Percentiles rank a stretch among this genome's conserved stretches.
phyloP scores from a whole-genome alignment of 2,888 invertebrate species.

The Strigamia crassipes region DNA sequence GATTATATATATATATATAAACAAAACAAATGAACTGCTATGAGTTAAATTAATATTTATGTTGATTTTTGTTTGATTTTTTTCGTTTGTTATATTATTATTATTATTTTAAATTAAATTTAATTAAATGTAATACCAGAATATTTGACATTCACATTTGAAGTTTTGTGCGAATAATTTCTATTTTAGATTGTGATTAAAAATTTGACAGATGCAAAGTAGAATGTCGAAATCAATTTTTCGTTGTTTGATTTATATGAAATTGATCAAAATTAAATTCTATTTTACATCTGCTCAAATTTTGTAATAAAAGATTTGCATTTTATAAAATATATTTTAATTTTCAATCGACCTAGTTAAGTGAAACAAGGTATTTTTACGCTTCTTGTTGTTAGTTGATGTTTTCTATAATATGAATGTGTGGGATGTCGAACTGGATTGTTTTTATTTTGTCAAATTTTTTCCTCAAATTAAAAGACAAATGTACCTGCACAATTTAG shows the following conservation, averaged over 20 bases:
- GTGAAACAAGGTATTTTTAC: slow-evolving; percentile 1
- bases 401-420: slow-evolving; percentile 26
- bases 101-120: not conserved
- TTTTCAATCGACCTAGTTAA: slow-evolving; percentile 1
- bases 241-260: not conserved
- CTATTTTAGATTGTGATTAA: not conserved
- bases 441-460: slow-evolving; percentile 38
- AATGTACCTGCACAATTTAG: slow-evolving; percentile 47
- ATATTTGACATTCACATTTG: not conserved
- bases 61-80: not conserved
- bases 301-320: not conserved
- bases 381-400: slow-evolving; percentile 28
- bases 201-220: slow-evolving; percentile 8
- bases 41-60: not conserved
- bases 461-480: slow-evolving; percentile 43
- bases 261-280: not conserved
- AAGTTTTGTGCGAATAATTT: not conserved
- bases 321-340: not conserved
- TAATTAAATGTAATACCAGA: not conserved
- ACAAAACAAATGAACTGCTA: slow-evolving; percentile 24
- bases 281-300: slow-evolving; percentile 29
- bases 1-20: too few relatives aligned
- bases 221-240: not conserved
- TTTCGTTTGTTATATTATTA: too few relatives aligned
- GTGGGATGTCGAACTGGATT: slow-evolving; percentile 48